Percentiles rank a stretch among this genome's conserved stretches.
Evolutionary conservation across 2,888 invertebrate genomes (phyloP).

Genomic region (Drosophila flavopinicola): DNA sequence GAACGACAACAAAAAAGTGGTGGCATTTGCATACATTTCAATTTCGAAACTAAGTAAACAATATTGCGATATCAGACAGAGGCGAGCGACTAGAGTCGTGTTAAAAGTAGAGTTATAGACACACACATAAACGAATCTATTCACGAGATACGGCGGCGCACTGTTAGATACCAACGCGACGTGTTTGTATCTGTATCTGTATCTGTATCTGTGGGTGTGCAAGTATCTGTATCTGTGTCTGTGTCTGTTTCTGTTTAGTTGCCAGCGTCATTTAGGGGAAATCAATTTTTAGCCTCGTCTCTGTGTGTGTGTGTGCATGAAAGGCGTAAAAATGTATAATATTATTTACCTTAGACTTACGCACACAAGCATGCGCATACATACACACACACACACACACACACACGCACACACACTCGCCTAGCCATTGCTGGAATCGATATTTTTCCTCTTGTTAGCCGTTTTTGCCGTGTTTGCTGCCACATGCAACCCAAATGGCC

Average conservation of each 20-base stretch:
- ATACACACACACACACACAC: conserved; percentile 6
- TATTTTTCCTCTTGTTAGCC: conserved; percentile 44
- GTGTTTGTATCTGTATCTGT: conserved; percentile 19
- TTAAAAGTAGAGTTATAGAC: conserved; percentile 43
- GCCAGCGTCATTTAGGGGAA: conserved; percentile 54
- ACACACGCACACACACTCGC: conserved; percentile 5
- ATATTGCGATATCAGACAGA: conserved; percentile 12
- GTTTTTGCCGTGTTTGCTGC: conserved; percentile 23
- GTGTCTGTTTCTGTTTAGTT: conserved; percentile 28
- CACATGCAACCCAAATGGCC: conserved; percentile 57
- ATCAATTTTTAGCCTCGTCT: conserved; percentile 64
- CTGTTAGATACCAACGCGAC: conserved; percentile 38
- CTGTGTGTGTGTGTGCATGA: conserved; percentile 28
- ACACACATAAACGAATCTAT: conserved; percentile 49
- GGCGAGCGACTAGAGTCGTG: conserved; percentile 24
- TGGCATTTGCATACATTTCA: conserved; percentile 45
- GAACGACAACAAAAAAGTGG: conserved; percentile 18
- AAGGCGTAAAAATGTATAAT: conserved; percentile 56
- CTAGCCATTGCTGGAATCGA: conserved; percentile 62
- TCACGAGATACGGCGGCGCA: conserved; percentile 58
- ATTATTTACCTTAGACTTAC: conserved; percentile 42
- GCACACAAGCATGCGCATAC: conserved; percentile 9
- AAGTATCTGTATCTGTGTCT: conserved; percentile 24
- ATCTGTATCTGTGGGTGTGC: conserved; percentile 14
- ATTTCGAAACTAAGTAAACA: conserved; percentile 43